phyloP scores from a whole-genome alignment of 1,140 invertebrate species.

The Lepidurus apus region DNA sequence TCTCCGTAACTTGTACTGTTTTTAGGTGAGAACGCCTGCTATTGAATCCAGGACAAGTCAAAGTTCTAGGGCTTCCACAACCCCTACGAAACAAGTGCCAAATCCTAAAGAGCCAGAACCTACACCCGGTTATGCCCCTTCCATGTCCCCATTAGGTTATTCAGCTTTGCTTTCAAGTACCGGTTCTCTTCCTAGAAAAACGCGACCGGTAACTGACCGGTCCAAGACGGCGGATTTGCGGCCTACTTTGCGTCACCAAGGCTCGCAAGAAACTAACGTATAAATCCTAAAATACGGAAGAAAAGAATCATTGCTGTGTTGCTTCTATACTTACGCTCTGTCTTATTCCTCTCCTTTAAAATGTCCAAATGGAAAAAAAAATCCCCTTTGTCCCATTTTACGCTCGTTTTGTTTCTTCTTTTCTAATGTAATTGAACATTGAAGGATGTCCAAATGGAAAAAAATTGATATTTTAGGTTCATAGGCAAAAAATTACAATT shows the following conservation, averaged over 20 bases:
- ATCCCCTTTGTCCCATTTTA: neutral
- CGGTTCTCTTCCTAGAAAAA: neutral
- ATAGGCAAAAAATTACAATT: neutral
- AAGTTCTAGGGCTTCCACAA: neutral
- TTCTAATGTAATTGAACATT: neutral
- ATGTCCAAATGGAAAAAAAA: neutral
- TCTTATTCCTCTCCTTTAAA: neutral
- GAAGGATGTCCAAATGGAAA: neutral
- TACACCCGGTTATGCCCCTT: slow-evolving; percentile 3
- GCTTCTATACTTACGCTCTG: slow-evolving; percentile 14
- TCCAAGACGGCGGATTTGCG: neutral
- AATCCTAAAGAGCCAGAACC: neutral
- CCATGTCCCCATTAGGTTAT: neutral
- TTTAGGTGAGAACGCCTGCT: neutral
- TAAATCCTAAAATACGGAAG: neutral
- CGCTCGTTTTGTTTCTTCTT: neutral
- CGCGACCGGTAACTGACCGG: neutral
- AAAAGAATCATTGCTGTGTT: neutral
- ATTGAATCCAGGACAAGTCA: neutral
- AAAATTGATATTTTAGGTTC: neutral
- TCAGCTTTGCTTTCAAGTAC: slow-evolving; percentile 19
- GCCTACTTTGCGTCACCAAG: neutral
- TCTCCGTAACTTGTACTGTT: neutral
- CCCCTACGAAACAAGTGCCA: neutral
- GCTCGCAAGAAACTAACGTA: slow-evolving; percentile 6